Base-by-base conservation (phyloP, 2,888 invertebrate genomes). In the Cyclophora punctaria region DNA sequence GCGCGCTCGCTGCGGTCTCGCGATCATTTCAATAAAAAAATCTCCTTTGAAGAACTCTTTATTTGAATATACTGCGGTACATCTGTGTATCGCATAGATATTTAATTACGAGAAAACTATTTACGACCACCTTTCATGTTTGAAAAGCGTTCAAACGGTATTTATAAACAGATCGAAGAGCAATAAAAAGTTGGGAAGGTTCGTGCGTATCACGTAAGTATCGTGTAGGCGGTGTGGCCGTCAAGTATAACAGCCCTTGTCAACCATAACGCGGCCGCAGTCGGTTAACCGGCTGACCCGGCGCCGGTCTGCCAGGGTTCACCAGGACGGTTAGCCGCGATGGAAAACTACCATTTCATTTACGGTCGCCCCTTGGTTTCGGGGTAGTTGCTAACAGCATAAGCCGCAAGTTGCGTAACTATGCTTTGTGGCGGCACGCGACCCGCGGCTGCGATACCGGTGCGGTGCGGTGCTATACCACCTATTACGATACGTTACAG, bases 271-370 rank as follows among this genome's bases (percentile, higher is more conserved):
- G 85, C 67, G 74, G 78, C 83, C 84, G 69, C 79, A 79, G 72
- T 73, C 78, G 74, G 75, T 73, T 70, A 72, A 71, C 73, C 73
- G 68, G 63, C 53, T 57, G 58, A 59, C 63, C 66, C 63, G 63
- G 57, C 56, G 66, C 66, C 73, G 69, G 66, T 63, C 65, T 66
- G 66, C 67, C 63, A 66, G 55, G 64, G 66, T 64, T 62, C 64
- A 63, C 70, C 68, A 60, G 50, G 56, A 67, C 68, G 78, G 80
- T 73, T 74, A 74, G 75, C 79, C 78, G 70, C 80, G 74, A 64
- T 73, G 83, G 81, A 85, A 85, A 87, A 86, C 85, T 84, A 84
- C 83, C 83, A 83, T 86, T 86, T 83, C 86, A 84, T 86, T 87
- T 85, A 86, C 75, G 85, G 83, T 79, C 73, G 76, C 73, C 77